phyloP scores from a whole-genome alignment of 2,113 vertebrate species.

The Pachypanchax playfairii region DNA sequence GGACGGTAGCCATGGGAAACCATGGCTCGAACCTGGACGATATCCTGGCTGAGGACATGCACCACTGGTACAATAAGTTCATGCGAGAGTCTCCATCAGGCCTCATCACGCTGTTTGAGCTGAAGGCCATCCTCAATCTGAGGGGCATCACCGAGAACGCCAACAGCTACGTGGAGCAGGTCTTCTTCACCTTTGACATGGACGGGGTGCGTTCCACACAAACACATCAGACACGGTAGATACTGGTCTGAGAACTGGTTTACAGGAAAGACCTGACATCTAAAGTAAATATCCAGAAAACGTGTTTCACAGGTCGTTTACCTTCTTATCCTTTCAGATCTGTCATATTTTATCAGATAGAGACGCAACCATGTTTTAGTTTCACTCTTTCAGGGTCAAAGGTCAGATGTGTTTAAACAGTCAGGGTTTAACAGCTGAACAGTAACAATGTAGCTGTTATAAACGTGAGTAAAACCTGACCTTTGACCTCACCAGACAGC shows the following conservation, averaged over 20 bases:
- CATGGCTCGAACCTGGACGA: slow-evolving; percentile 76
- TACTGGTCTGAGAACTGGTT: neutral
- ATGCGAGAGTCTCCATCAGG: slow-evolving; percentile 85
- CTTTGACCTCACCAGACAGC: too few species aligned
- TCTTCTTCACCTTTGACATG: slow-evolving; percentile 87
- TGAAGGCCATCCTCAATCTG: slow-evolving; percentile 84
- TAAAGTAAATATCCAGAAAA: too few species aligned
- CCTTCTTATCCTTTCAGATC: too few species aligned
- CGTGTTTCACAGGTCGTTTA: too few species aligned
- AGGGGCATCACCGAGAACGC: slow-evolving; percentile 82
- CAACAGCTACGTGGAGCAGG: slow-evolving; percentile 83
- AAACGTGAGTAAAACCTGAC: too few species aligned
- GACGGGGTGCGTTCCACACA: slow-evolving; percentile 79
- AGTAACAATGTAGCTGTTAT: too few species aligned
- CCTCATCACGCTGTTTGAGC: slow-evolving; percentile 86
- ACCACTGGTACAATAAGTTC: slow-evolving; percentile 87
- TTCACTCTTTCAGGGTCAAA: too few species aligned
- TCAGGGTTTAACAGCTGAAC: too few species aligned
- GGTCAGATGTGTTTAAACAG: too few species aligned
- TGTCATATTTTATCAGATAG: too few species aligned
- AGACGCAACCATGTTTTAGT: too few species aligned
- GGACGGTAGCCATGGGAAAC: slow-evolving; percentile 71
- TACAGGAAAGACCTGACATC: neutral
- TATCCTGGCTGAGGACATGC: slow-evolving; percentile 79
- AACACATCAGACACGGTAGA: neutral